Conservation (phyloP, 2,888 invertebrate genomes). For the Arge pagana region DNA sequence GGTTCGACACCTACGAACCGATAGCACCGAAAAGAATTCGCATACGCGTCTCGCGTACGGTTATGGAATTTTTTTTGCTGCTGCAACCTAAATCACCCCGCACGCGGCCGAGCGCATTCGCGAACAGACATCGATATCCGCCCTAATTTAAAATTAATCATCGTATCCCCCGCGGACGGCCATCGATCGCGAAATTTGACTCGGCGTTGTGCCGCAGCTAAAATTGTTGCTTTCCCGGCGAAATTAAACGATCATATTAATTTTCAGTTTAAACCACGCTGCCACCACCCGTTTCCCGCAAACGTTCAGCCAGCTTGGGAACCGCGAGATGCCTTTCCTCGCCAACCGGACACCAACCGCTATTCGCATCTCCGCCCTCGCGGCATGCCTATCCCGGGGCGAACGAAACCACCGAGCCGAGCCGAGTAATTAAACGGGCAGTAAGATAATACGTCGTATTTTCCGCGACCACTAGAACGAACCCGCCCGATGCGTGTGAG, state of each 20-base stretch:
- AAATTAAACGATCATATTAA: slow-evolving; percentile 19
- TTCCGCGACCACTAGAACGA: slow-evolving; percentile 4
- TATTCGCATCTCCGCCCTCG: neutral
- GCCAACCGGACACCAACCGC: slow-evolving; percentile 4
- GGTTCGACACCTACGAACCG: too few relatives aligned
- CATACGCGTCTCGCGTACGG: too few relatives aligned
- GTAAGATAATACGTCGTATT: slow-evolving; percentile 15
- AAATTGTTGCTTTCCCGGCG: slow-evolving; percentile 10
- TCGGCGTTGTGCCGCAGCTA: neutral
- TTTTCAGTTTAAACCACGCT: slow-evolving; percentile 8
- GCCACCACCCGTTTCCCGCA: slow-evolving; percentile 10
- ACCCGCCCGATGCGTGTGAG: too few relatives aligned
- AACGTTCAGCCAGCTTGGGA: slow-evolving; percentile 11
- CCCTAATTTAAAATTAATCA: too few relatives aligned
- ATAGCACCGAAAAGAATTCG: too few relatives aligned
- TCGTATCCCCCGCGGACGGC: too few relatives aligned
- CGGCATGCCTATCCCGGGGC: neutral
- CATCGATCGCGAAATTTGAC: neutral
- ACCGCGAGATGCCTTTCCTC: slow-evolving; percentile 16
- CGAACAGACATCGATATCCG: too few relatives aligned
- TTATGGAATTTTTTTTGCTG: too few relatives aligned
- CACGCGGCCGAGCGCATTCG: too few relatives aligned
- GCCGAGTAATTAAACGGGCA: slow-evolving; percentile 17
- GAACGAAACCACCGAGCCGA: slow-evolving; percentile 12
- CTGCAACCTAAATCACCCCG: too few relatives aligned